Evolutionary conservation across 2,797 vertebrate genomes (phyloP).

Genomic region (Cyprinodon diabolis): DNA sequence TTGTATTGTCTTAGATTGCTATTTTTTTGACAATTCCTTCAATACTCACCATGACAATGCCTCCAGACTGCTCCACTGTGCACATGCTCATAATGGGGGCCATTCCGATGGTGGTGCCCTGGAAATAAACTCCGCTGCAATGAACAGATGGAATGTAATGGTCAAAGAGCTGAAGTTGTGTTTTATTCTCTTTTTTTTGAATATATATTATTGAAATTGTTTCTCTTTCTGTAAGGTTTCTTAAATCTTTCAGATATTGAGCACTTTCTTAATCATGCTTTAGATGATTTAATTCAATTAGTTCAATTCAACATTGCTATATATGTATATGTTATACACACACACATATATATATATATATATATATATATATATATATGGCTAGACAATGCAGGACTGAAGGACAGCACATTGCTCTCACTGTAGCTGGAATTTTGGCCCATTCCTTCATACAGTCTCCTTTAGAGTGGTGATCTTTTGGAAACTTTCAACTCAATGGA

Average conservation of each 20-base stretch:
- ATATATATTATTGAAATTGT: not conserved
- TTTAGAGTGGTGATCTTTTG: too few relatives aligned
- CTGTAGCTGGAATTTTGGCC: too few relatives aligned
- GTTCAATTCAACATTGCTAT: too few relatives aligned
- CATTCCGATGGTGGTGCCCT: conserved; percentile 99
- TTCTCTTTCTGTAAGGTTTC: not conserved
- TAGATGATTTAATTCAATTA: too few relatives aligned
- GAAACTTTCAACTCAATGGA: too few relatives aligned
- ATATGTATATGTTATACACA: too few relatives aligned
- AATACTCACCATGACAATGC: conserved; percentile 95
- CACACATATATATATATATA: too few relatives aligned
- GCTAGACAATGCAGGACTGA: too few relatives aligned
- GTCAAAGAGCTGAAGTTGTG: not conserved
- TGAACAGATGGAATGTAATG: conserved; percentile 21
- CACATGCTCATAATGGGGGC: conserved; percentile 99
- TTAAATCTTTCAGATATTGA: not conserved
- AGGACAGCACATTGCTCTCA: too few relatives aligned
- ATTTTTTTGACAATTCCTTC: conserved; percentile 47
- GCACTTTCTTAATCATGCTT: too few relatives aligned
- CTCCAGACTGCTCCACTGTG: conserved; percentile 95
- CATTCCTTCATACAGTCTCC: too few relatives aligned
- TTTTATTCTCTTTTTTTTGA: not conserved
- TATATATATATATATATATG: too few relatives aligned
- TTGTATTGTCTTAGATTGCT: conserved; percentile 34
- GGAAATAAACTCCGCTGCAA: conserved; percentile 94